Evolutionary conservation across 2,113 vertebrate genomes (phyloP).

Genomic region (Odocoileus hemionus): DNA sequence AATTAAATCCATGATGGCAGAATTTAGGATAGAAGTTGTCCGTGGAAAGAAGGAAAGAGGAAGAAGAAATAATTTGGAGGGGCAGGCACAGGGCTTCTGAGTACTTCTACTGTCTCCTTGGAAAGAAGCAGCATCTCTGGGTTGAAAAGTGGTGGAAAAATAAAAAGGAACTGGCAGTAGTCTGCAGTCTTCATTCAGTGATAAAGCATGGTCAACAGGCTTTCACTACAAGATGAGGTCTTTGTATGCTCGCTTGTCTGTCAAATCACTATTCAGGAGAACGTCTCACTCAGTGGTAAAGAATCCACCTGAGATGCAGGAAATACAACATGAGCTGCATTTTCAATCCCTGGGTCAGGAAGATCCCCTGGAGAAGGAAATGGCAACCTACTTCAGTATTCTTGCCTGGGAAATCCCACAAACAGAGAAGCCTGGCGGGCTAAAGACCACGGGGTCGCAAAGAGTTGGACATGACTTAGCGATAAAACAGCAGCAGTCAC

Average conservation of each 20-base stretch:
- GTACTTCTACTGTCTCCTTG: neutral
- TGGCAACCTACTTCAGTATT: neutral
- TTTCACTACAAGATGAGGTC: neutral
- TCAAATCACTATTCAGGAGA: neutral
- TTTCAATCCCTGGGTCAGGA: neutral
- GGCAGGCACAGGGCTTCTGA: neutral
- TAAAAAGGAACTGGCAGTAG: neutral
- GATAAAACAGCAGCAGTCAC: neutral
- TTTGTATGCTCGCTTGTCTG: neutral
- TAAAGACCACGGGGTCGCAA: neutral
- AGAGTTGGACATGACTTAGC: neutral
- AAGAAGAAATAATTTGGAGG: neutral
- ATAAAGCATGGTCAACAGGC: neutral
- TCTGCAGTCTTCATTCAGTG: neutral
- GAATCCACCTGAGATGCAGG: neutral
- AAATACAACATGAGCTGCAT: neutral
- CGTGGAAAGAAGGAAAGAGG: neutral
- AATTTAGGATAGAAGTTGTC: neutral
- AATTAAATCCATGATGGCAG: neutral
- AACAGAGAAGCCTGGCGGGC: neutral
- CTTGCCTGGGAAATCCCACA: neutral
- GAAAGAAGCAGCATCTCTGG: neutral
- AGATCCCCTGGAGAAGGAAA: neutral
- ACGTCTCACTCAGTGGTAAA: neutral
- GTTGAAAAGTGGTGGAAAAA: neutral